These are phyloP conservation scores for Bombus difficillimus DNA, from an alignment of 1,140 invertebrate genomes.

Conservation along the genomic window DNA sequence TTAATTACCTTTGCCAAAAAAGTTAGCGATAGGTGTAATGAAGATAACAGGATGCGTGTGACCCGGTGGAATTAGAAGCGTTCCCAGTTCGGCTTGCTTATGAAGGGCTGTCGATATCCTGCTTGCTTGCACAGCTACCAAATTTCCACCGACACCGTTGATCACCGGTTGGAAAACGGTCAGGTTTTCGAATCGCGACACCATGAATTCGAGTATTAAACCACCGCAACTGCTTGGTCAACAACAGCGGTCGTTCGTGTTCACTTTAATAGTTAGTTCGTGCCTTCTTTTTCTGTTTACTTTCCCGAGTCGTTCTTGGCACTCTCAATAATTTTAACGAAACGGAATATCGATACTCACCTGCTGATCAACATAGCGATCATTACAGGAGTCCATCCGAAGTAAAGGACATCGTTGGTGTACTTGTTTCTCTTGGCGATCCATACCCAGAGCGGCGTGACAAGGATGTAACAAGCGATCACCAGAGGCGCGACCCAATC, in stretches of 20 bases:
- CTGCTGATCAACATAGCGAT: constrained; percentile 89
- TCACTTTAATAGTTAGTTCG: neutral
- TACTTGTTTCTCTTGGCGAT: constrained; percentile 87
- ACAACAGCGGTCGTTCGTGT: neutral
- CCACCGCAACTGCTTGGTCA: constrained; percentile 84
- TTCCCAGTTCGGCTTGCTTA: constrained; percentile 84
- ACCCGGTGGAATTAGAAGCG: constrained; percentile 82
- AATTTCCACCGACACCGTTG: constrained; percentile 93
- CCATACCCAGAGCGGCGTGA: constrained; percentile 88
- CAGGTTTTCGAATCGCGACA: constrained; percentile 87
- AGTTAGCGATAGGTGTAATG: constrained; percentile 85
- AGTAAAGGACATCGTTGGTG: constrained; percentile 86
- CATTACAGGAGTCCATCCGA: constrained; percentile 89
- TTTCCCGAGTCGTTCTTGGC: neutral
- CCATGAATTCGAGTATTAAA: constrained; percentile 88
- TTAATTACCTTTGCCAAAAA: constrained; percentile 83
- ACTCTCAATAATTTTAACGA: neutral
- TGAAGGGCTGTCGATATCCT: constrained; percentile 93
- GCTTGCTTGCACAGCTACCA: constrained; percentile 94
- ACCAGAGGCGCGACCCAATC: constrained; percentile 87
- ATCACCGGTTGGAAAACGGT: constrained; percentile 91
- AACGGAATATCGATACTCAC: constrained; percentile 68
- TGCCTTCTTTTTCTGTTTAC: neutral
- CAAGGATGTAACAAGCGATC: constrained; percentile 85
- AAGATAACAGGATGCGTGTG: constrained; percentile 85